These are phyloP conservation scores for Lagopus muta DNA, from an alignment of 2,113 vertebrate genomes.

Conservation along the genomic window DNA sequence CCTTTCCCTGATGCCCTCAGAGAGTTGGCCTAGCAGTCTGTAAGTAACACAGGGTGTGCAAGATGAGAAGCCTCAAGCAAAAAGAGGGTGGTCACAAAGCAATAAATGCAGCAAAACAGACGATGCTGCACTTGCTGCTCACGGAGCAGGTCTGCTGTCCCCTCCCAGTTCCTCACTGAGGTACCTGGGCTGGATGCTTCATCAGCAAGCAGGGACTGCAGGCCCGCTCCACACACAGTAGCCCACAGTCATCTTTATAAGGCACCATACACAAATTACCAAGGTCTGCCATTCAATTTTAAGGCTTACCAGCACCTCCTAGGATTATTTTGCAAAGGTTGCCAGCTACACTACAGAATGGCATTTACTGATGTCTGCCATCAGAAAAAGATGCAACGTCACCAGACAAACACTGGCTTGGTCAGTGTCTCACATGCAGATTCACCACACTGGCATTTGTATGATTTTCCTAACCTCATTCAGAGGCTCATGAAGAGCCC, in stretches of 20 bases:
- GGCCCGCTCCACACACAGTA: not conserved
- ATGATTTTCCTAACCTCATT: not conserved
- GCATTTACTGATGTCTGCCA: not conserved
- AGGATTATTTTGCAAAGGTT: not conserved
- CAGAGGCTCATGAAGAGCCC: not conserved
- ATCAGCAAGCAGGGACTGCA: not conserved
- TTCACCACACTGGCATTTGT: not conserved
- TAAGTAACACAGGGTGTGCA: slow-evolving; percentile 22
- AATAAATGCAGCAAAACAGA: slow-evolving; percentile 59
- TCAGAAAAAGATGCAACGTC: not conserved
- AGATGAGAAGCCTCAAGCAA: slow-evolving; percentile 21
- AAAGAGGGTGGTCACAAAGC: slow-evolving; percentile 37
- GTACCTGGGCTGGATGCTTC: not conserved
- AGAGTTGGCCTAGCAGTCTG: slow-evolving; percentile 30
- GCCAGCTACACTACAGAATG: not conserved
- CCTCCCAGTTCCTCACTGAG: not conserved
- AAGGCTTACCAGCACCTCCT: not conserved
- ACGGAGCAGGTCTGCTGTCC: not conserved
- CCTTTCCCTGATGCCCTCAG: not conserved
- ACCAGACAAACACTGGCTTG: not conserved
- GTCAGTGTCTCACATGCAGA: not conserved
- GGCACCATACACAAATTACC: not conserved
- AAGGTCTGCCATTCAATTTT: not conserved
- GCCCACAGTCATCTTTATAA: not conserved
- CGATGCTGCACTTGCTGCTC: slow-evolving; percentile 14